Evolutionary conservation across 2,797 vertebrate species (phyloP).

Genomic region (Sphenopsis melanotis): DNA sequence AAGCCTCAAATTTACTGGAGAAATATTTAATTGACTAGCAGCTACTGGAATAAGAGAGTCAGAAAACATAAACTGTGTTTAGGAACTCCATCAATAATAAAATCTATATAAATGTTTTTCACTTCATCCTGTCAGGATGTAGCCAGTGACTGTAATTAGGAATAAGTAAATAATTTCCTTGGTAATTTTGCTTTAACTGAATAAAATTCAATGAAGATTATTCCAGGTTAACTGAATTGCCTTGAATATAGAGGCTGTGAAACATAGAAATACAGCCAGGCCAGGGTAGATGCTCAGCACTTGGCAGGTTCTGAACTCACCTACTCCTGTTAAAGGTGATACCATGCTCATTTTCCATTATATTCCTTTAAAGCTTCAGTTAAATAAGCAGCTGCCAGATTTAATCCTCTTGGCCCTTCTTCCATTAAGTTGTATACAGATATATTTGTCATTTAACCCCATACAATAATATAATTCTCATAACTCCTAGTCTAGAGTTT

Average conservation of each 20-base stretch:
- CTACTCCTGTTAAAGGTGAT: neutral
- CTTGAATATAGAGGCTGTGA: neutral
- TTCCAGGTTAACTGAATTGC: neutral
- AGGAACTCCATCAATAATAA: slow-evolving; percentile 24
- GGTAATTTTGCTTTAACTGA: neutral
- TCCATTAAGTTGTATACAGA: neutral
- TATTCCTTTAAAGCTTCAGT: neutral
- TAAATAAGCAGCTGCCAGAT: neutral
- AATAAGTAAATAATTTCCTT: neutral
- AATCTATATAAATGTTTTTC: slow-evolving; percentile 24
- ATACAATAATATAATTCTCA: neutral
- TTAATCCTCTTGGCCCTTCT: neutral
- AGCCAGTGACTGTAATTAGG: neutral
- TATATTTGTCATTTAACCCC: neutral
- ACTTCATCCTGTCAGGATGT: neutral
- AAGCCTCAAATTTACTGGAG: slow-evolving; percentile 26
- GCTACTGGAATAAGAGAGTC: slow-evolving; percentile 14
- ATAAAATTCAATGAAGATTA: neutral
- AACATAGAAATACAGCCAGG: neutral
- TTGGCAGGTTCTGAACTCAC: neutral
- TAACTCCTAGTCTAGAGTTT: neutral
- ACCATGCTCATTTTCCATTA: neutral
- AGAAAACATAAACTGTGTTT: slow-evolving; percentile 10
- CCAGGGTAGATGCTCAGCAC: neutral
- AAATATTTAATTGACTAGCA: slow-evolving; percentile 23